Base-by-base conservation (phyloP, 2,888 invertebrate genomes). In the Eledona agricola region DNA sequence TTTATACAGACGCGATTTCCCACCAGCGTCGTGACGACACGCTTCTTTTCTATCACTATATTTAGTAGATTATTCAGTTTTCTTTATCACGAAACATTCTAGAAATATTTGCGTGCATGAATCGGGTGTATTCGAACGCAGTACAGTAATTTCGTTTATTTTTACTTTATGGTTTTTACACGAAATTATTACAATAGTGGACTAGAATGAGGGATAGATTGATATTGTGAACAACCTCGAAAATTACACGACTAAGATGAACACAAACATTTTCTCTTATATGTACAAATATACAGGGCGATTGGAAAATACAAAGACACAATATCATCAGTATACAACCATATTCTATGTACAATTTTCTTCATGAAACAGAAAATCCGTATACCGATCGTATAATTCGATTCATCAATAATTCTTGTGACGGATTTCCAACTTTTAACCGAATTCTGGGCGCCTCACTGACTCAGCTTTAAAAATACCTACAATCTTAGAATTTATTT, bases 41-140 rank as follows among this genome's bases (percentile, higher is more conserved):
- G 16, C 7, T 26, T 51, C 32, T 52, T 22, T 34, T 55, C 38
- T 25, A 46, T 53, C 58, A 65, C 72, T 74, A 73, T 66, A 71
- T 74, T 74, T 75, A 74, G 75, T 67, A 57, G 61, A 72, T 73
- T 74, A 72, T 73, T 73, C 72, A 67, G 58, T 60, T 66, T 66
- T 57, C 53, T 32, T 56, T 59, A 59, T 58, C 59, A 54, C 55
- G 47, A 59, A 46, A 58, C 50, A 47, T 58, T 55, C 54, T 58
- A 58, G 51, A 63, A 58, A 20, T 28, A 51, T 46, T 43, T 50
- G 38, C 13, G 13, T 10, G 32, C 12, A 20, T 19, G 19, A 26
- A 12, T 42, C 19, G n/a, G 13, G 17, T 15, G 4, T 22, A 28
- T 42, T 42, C 4, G 12, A 37, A 37, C 37, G 7, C 23, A 19